Percentiles rank a stretch among this genome's conserved stretches.
phyloP scores from a whole-genome alignment of 2,113 vertebrate genomes.

The Nerophis ophidion region DNA sequence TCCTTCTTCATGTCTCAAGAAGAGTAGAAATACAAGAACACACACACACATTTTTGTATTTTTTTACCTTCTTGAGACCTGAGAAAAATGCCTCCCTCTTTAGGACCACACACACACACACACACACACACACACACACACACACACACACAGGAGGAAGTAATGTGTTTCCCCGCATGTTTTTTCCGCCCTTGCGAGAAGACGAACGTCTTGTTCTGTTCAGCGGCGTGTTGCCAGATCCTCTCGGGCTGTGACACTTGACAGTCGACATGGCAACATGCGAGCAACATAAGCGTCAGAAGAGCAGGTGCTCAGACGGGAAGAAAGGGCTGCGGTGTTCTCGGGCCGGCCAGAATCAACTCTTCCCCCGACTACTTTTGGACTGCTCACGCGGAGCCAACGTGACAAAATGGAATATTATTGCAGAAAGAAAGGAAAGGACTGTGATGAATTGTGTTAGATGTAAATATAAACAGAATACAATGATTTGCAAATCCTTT shows the following conservation, averaged over 20 bases:
- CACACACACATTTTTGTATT: no score
- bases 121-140: not conserved
- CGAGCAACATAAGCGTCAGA: no score
- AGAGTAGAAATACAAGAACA: not conserved
- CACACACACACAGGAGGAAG: constrained; percentile 30
- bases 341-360: constrained; percentile 28
- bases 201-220: constrained; percentile 51
- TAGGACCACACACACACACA: no score
- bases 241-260: constrained; percentile 35
- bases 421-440: constrained; percentile 17
- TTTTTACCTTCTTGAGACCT: no score
- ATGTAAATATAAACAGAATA: no score
- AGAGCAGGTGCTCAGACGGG: constrained; percentile 47
- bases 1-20: no score
- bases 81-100: no score
- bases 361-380: constrained; percentile 17
- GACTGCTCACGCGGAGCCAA: constrained; percentile 9
- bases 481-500: no score
- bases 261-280: no score
- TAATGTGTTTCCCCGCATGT: constrained; percentile 9
- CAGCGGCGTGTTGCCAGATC: constrained; percentile 36
- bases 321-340: constrained; percentile 27
- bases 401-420: constrained; percentile 25
- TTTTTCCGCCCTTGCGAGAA: constrained; percentile 10
- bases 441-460: no score